A percentile compares a stretch with the other conserved stretches of the same genome.
Conservation (phyloP, 2,113 vertebrate genomes). For the Natator depressus region DNA sequence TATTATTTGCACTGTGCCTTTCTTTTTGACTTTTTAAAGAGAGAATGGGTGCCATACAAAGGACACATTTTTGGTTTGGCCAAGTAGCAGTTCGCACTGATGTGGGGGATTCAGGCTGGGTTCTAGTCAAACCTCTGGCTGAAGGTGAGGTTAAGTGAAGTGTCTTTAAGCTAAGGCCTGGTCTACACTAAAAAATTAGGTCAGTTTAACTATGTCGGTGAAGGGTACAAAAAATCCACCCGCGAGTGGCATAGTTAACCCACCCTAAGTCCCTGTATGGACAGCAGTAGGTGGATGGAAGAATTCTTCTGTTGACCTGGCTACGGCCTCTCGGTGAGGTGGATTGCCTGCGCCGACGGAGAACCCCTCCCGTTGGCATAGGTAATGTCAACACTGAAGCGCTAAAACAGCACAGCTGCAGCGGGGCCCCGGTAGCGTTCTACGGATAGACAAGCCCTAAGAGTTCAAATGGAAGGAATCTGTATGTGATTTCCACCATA, state of each 20-base stretch:
- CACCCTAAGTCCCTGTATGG: neutral
- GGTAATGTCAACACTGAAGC: neutral
- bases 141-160: neutral
- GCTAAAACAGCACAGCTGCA: neutral
- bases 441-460: neutral
- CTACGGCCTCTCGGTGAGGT: neutral
- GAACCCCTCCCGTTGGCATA: neutral
- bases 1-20: constrained; percentile 6
- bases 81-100: neutral
- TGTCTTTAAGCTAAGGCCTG: neutral
- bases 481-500: neutral
- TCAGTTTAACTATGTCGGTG: neutral
- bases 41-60: neutral
- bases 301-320: neutral
- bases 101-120: neutral
- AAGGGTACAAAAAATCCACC: too few species aligned
- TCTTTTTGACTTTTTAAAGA: neutral
- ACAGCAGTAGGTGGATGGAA: neutral
- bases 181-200: neutral
- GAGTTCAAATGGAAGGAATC: constrained; percentile 4
- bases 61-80: neutral
- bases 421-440: too few species aligned
- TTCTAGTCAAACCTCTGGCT: constrained; percentile 23
- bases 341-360: neutral
- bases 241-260: neutral